Base-by-base conservation (phyloP, 2,113 vertebrate genomes). In the Bubo scandiacus region DNA sequence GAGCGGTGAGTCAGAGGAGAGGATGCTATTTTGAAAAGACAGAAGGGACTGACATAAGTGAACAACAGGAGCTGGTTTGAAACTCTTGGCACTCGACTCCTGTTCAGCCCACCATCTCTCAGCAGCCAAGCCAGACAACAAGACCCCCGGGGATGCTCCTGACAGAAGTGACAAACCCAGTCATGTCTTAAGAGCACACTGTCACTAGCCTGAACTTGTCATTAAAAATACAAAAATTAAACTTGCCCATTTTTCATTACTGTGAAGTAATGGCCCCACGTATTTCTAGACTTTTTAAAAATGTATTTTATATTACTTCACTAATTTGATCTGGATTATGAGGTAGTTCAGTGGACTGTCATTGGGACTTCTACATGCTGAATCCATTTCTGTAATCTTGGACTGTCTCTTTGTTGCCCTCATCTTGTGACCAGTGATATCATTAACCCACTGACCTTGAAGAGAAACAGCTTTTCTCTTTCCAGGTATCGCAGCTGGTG, bases 381-480 rank as follows among this genome's bases (percentile, higher is more conserved):
- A 87, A 82, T 49, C 85, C 29, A 30, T 72, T 82, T 65, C 54
- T 84, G 25, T 72, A 42, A 25, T 10, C 21, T 72, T 62, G 49
- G 47, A 52, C 51, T 30, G 43, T 16, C 40, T 86, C 40, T 65
- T 85, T 70, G 75, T 71, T 88, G 10, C 72, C 38, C 32, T 63
- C 21, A 7, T 45, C 80, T 79, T 29, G 40, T 66, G 68, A n/a
- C 18, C 86, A 55, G n/a, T 5, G 61, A 61, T 58, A 63, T 13
- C 78, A 38, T 66, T 68, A 80, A 93, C 68, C 54, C 42, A 68
- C 67, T 85, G 87, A 91, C 94, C 87, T 90, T 77, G 81, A 75
- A 58, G 58, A 62, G 78, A 67, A 95, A 54, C 62, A 83, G 94
- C 72, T 92, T 92, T 90, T 81, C 87, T 80, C 92, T 86, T 90